These are phyloP conservation scores for Chrysolina oricalcia DNA, from an alignment of 2,888 invertebrate genomes.

Conservation along the genomic window DNA sequence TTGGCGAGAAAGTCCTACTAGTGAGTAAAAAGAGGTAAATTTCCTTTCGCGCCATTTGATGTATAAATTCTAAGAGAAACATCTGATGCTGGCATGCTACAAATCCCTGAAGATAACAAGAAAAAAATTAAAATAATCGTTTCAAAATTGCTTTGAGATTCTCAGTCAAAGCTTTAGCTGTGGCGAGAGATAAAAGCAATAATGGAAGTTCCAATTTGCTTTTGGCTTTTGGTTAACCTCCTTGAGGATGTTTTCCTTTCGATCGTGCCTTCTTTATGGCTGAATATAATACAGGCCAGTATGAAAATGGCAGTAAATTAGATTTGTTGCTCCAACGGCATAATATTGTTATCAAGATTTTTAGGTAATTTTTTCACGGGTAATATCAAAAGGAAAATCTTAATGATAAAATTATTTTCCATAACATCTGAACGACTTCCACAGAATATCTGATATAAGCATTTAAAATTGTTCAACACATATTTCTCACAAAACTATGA, in stretches of 20 bases:
- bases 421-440: too few species aligned
- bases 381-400: too few species aligned
- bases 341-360: too few species aligned
- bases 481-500: too few species aligned
- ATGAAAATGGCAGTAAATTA: neutral
- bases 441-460: too few species aligned
- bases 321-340: too few species aligned
- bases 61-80: neutral
- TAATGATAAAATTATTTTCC: too few species aligned
- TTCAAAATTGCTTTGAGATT: neutral
- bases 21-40: constrained; percentile 12
- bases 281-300: neutral
- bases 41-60: constrained; percentile 14
- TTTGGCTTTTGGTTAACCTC: constrained; percentile 25
- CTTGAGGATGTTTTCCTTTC: constrained; percentile 23
- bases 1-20: neutral
- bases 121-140: constrained; percentile 11
- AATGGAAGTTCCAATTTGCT: constrained; percentile 24
- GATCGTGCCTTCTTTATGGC: constrained; percentile 5
- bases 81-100: constrained; percentile 1
- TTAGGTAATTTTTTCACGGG: too few species aligned
- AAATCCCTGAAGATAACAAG: neutral
- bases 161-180: constrained; percentile 25
- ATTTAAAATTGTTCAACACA: too few species aligned
- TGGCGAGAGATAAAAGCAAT: constrained; percentile 25